phyloP scores from a whole-genome alignment of 2,797 vertebrate genomes.

The Fringilla coelebs region DNA sequence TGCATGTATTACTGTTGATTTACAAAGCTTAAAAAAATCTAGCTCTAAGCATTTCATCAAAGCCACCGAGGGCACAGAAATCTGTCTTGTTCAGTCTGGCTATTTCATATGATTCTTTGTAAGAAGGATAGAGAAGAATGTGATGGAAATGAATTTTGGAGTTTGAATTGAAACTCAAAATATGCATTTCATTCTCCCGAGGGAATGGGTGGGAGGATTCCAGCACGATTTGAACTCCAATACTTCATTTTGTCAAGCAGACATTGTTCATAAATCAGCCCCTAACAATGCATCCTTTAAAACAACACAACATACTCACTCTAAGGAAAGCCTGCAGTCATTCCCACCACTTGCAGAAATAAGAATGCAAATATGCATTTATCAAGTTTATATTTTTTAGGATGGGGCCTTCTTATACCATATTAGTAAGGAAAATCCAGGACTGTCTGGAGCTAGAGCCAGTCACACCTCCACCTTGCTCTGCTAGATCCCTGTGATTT shows the following conservation, averaged over 20 bases:
- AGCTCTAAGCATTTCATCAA: conserved; percentile 1
- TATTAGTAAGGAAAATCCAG: neutral
- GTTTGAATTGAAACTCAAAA: conserved; percentile 41
- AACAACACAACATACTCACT: neutral
- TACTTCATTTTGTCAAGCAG: conserved; percentile 4
- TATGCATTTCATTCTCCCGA: neutral
- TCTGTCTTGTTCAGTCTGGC: neutral
- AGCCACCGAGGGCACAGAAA: neutral
- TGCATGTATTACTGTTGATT: neutral
- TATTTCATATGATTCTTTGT: neutral
- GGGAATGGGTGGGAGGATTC: neutral
- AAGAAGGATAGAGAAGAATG: conserved; percentile 1
- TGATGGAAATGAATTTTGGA: neutral
- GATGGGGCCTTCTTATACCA: neutral
- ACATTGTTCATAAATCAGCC: neutral
- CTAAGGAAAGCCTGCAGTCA: neutral
- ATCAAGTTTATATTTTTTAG: neutral
- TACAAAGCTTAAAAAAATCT: neutral
- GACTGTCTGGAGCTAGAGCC: neutral
- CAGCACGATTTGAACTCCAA: neutral
- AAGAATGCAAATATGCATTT: neutral
- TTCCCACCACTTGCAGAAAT: neutral
- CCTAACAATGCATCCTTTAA: neutral
- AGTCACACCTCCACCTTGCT: neutral
- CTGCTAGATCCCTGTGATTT: neutral